Evolutionary conservation across 1,140 invertebrate species (phyloP).

Genomic region (Pachypsylla venusta): DNA sequence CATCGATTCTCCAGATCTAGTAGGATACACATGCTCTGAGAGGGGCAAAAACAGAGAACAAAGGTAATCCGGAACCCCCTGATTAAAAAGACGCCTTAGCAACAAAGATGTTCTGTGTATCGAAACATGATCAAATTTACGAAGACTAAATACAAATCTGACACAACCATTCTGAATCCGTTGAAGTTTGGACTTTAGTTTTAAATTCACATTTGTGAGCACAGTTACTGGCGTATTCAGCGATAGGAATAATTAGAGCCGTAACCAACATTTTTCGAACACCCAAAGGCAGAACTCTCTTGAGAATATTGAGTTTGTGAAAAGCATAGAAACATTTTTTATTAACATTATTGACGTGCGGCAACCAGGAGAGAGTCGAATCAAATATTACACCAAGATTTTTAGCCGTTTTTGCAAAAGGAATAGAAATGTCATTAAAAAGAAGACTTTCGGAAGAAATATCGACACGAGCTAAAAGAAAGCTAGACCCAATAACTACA

Average conservation of each 20-base stretch:
- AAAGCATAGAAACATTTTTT: neutral
- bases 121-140: too few species aligned
- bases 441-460: neutral
- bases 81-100: too few species aligned
- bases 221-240: too few species aligned
- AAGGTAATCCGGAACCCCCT: too few species aligned
- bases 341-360: neutral
- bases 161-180: too few species aligned
- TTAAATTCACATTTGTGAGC: too few species aligned
- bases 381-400: neutral
- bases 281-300: neutral
- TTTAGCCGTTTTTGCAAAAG: neutral
- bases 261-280: neutral
- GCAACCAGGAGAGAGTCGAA: neutral
- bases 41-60: too few species aligned
- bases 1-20: too few species aligned
- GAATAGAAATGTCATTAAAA: neutral
- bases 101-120: too few species aligned
- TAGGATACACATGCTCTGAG: too few species aligned
- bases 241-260: neutral
- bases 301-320: neutral
- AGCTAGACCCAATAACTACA: neutral
- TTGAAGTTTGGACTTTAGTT: too few species aligned
- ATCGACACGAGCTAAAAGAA: neutral
- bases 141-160: too few species aligned